Evolutionary conservation across 2,888 invertebrate species (phyloP).

Genomic region (Lymantria monacha): DNA sequence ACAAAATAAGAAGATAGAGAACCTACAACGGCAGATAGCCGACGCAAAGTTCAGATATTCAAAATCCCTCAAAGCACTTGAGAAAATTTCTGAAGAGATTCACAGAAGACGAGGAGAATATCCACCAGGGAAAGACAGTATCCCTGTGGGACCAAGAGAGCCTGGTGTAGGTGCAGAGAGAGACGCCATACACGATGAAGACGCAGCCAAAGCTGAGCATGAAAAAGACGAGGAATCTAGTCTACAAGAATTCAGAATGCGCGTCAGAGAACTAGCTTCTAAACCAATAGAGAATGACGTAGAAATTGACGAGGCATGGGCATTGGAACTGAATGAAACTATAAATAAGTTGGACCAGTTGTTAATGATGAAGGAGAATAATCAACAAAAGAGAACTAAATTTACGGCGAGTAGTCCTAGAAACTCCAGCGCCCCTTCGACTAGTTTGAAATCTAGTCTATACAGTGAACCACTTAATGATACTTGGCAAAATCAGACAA

Average conservation of each 20-base stretch:
- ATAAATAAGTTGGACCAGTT: conserved; percentile 89
- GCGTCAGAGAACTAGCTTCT: conserved; percentile 87
- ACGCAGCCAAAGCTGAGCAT: conserved; percentile 34
- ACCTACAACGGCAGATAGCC: conserved; percentile 89
- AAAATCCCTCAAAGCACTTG: conserved; percentile 90
- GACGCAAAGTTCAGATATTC: conserved; percentile 92
- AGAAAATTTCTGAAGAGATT: conserved; percentile 96
- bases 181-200: conserved; percentile 71
- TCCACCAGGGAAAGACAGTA: conserved; percentile 67
- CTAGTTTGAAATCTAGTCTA: conserved; percentile 56
- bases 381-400: conserved; percentile 78
- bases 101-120: conserved; percentile 86
- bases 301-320: conserved; percentile 87
- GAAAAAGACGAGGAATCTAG: conserved; percentile 79
- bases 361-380: conserved; percentile 85
- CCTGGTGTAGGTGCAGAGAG: conserved; percentile 90
- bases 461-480: conserved; percentile 59
- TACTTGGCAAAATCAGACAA: conserved; percentile 51
- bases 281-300: conserved; percentile 89
- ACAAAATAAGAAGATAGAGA: conserved; percentile 92
- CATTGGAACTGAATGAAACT: conserved; percentile 88
- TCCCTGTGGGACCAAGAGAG: conserved; percentile 81
- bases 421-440: conserved; percentile 68
- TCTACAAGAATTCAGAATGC: conserved; percentile 85
- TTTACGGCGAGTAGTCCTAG: conserved; percentile 64